Base-by-base conservation (phyloP, 2,797 vertebrate species). In the Rhinatrema bivittatum region DNA sequence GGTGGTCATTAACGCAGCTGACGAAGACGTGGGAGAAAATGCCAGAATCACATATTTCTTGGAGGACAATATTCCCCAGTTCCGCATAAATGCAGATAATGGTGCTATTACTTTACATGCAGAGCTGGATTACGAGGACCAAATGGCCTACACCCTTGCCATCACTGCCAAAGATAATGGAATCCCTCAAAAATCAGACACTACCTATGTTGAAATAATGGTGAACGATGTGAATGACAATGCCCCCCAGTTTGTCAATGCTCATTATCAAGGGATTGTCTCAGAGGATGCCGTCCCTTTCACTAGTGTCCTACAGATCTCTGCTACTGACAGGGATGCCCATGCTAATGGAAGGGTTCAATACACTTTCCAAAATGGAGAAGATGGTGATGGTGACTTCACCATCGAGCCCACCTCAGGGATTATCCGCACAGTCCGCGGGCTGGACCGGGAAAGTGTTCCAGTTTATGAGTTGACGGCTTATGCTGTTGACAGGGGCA, bases 181-280 rank as follows among this genome's bases (percentile, higher is more conserved):
- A 38, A 99, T 98, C 37, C 96, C 96, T 9, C 96, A 99, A 72
- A 99, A 99, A 75, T 88, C 93, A 0, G 96, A 99, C 66, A 99
- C 96, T 4, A 97, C 96, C 1, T 99, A 98, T 0, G 94, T 99
- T 15, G 96, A 99, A 76, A 87, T 99, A 32, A 95, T 97, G 60
- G 93, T 99, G 24, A 95, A 94, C 3, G 96, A 99, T 0, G 91
- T 98, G 15, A 99, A 99, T 9, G 96, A 99, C 60, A 99, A 99
- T 0, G 87, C 94, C 0, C 96, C 96, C 1, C 91, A 94, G 62
- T 99, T 99, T n/a, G 75, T 96, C 38, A 94, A 87, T 55, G 86
- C 90, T 18, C 87, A 88, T 25, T 99, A 98, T 65, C 92, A 96
- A 24, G 95, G 94, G 4, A 71, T 93, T 19, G 91, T 97, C 38